Evolutionary conservation across 2,797 vertebrate genomes (phyloP), one percentile per base, ranked within the genome.

Genomic region (Sarcophilus harrisii): DNA sequence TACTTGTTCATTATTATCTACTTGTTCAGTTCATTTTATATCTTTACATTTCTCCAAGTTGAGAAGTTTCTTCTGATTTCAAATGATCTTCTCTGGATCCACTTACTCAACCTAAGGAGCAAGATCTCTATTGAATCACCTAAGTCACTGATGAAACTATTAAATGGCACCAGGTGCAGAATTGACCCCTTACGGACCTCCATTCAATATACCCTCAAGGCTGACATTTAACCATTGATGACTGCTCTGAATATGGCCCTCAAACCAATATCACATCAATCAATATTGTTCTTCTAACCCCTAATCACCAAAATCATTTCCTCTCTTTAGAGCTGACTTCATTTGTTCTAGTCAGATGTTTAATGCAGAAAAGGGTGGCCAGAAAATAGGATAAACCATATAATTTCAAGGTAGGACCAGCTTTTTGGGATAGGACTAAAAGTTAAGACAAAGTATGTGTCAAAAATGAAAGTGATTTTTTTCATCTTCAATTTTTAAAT

Each of bases 211-310:
- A 96, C 96, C 97, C 96, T 57, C 62, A 89, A 97, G 97, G 95
- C 96, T 97, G 98, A 98, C 97, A 96, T 96, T 96, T 97, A 97
- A 95, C 97, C 98, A 97, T 96, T 95, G 97, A 97, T 97, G 97
- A 96, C 94, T 97, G 8, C 54, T 95, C 81, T 95, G 96, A 96
- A 93, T 95, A 90, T 60, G 57, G 93, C 92, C 81, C 93, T 93
- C 96, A 94, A 94, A 96, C 98, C 97, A 97, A 97, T 55, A 97
- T 73, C 94, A 92, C 95, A 94, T 95, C 89, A 95, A 97, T 98
- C 97, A 93, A 96, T 98, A 96, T 66, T 58, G n/a, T 93, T 92
- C 89, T 92, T 95, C 92, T 90, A 96, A 87, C 8, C 60, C 58
- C 21, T 14, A 57, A 57, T 90, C 60, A 59, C 66, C 92, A 94